Evolutionary conservation across 2,797 vertebrate genomes (phyloP).

Genomic region (Bucorvus abyssinicus): DNA sequence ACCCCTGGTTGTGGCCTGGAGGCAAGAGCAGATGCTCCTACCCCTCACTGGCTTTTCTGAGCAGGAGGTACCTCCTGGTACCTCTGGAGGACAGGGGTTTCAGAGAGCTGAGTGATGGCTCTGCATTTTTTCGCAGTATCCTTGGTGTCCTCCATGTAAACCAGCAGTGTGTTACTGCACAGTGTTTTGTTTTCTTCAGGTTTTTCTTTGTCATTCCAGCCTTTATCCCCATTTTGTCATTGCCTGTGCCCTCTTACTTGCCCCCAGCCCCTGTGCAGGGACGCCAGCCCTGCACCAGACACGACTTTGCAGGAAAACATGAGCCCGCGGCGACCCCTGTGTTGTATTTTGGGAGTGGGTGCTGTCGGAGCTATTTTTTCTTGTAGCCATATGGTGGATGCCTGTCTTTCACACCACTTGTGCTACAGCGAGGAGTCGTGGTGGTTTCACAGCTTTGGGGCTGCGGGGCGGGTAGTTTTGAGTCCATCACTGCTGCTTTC

Average conservation of each 20-base stretch:
- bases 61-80: background rate
- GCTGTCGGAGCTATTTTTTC: constrained; percentile 36
- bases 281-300: background rate
- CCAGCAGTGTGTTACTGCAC: background rate
- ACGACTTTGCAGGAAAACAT: background rate
- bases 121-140: background rate
- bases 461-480: background rate
- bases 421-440: background rate
- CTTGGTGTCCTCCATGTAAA: background rate
- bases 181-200: background rate
- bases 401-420: background rate
- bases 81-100: background rate
- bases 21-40: background rate
- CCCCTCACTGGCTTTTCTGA: background rate
- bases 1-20: background rate
- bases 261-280: background rate
- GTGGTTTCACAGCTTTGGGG: background rate
- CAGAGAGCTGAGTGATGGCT: background rate
- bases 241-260: background rate
- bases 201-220: background rate
- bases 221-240: accelerated
- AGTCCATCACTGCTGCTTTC: background rate
- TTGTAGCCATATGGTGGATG: constrained; percentile 5
- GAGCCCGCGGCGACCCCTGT: background rate
- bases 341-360: background rate